Conservation (phyloP, 1,140 invertebrate genomes). For the Pararge aegeria region DNA sequence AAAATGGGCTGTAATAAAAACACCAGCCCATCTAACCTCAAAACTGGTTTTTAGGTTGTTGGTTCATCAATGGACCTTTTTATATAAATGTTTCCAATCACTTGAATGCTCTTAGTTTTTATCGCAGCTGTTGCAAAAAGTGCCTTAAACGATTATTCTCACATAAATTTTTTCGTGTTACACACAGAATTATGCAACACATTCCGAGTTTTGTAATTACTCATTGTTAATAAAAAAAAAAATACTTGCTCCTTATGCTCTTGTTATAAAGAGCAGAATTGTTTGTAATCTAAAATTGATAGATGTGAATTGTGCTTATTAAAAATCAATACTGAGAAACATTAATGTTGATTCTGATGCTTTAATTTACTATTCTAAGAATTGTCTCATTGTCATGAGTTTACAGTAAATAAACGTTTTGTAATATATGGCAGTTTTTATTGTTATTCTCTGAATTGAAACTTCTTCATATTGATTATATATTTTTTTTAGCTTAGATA, state of each 20-base stretch:
- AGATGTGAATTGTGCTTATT: conserved; percentile 21
- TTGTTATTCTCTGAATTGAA: background rate
- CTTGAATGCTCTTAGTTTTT: background rate
- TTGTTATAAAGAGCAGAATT: conserved; percentile 17
- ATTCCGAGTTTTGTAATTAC: conserved; percentile 20
- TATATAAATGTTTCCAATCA: background rate
- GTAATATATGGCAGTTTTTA: conserved; percentile 6
- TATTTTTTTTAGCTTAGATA: background rate
- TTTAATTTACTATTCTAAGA: conserved; percentile 35
- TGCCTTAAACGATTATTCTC: conserved; percentile 10
- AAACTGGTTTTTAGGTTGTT: background rate
- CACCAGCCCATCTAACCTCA: background rate
- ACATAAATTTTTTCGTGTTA: conserved; percentile 10
- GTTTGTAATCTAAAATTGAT: background rate
- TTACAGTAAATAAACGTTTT: conserved; percentile 33
- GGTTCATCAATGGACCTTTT: background rate
- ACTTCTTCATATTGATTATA: background rate
- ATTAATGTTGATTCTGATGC: conserved; percentile 27
- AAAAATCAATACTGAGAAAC: conserved; percentile 29
- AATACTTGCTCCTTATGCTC: conserved; percentile 3
- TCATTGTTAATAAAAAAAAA: background rate
- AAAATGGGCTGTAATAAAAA: background rate
- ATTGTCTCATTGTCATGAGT: conserved; percentile 29
- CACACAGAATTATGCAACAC: conserved; percentile 26
- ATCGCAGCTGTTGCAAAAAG: background rate